Base-by-base conservation (phyloP, 1,140 invertebrate species). In the Drosophila takahashii region DNA sequence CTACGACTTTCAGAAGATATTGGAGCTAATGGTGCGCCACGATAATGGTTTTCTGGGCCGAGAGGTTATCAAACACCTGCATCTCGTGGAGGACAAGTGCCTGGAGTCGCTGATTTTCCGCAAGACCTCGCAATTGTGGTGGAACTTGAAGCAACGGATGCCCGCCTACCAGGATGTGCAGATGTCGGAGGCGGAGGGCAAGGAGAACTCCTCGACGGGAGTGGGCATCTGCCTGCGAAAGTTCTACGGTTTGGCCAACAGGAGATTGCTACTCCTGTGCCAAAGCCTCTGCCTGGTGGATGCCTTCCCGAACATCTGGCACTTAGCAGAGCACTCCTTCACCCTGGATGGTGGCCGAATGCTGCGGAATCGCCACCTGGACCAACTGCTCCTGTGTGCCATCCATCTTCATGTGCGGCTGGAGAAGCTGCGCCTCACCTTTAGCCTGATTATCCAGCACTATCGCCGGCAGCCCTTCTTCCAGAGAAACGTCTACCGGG, bases 311-410 rank as follows among this genome's bases (percentile, higher is more conserved):
- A 51, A 97, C 97, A 93, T 99, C 56, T 99, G 98, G 98, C 99
- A 98, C 0, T 96, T 97, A 75, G 97, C 99, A 78, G 98, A 99
- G 91, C 94, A 98, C 90, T 95, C 96, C 0, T 94, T 99, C 57
- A 95, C 97, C 51, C 94, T 97, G 41, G 94, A 98, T 69, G 39
- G 60, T 2, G 27, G 65, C 2, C 22, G 54, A 22, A 62, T 89
- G 8, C 96, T 99, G 94, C 94, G 95, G 58, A 97, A 98, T 92
- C 93, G 98, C 4, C 98, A 99, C 93, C 93, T 99, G 10, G 98
- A 99, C 93, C 98, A 99, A 92, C 95, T 99, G 54, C 94, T 99
- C 5, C 98, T 99, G 97, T 99, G 98, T 93, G 95, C 97, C 39
- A 95, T 99, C 41, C 99, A 99, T 92, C 96, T 99, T 27, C 96